Evolutionary conservation across 2,113 vertebrate genomes (phyloP), one percentile per base, ranked within the genome.

Genomic region (Seriola rivoliana): DNA sequence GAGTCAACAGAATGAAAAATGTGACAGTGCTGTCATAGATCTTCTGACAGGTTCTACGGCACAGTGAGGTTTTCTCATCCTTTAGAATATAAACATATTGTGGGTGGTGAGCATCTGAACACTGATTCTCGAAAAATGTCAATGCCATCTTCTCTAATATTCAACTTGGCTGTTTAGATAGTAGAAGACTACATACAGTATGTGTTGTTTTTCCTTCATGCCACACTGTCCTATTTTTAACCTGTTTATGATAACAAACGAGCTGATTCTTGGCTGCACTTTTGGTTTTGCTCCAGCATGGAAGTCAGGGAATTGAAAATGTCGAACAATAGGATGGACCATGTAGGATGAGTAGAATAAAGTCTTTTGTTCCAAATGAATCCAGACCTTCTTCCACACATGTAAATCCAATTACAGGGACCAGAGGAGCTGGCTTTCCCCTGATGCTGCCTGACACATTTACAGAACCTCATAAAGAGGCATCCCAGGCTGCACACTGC

Each of bases 321-420:
- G 48, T 62, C 17, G 14, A 82, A 78, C 66, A 81, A 76, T 62
- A 55, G 55, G 50, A 36, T 21, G 54, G 63, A 58, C 54, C 55
- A 29, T 42, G 66, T 40, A 70, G 58, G 55, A 73, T 5, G 59
- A 85, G 21, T 10, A 71, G 65, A 85, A 78, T 65, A 81, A 69
- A 80, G 63, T 42, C 50, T 81, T 81, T 87, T 85, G 74, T 83
- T 80, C 62, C 32, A 71, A 57, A 75, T 75, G 54, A 81, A 85
- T 86, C 80, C 85, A 70, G 78, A 78, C 81, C 71, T 78, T 81
- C 85, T 71, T 83, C 42, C 57, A 55, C 88, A 84, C 74, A 59
- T 85, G 84, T 50, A 87, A 86, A 91, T 90, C 81, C 89, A 89
- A 91, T 91, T 85, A 89, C 71, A 89, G 36, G 44, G 42, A 85